Conservation (phyloP, 2,888 invertebrate species). For the Idaea biselata region DNA sequence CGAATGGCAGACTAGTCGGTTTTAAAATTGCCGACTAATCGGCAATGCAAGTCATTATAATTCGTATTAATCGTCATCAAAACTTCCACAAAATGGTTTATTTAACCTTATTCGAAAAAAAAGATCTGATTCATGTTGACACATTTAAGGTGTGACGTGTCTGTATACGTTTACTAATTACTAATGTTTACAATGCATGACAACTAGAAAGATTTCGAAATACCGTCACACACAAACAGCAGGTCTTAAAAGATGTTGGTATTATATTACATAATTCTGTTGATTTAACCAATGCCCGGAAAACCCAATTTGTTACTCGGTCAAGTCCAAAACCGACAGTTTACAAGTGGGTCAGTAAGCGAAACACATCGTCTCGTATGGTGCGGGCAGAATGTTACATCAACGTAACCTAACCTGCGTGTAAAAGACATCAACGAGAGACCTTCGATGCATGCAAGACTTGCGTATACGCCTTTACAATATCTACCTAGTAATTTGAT, state of each 20-base stretch:
- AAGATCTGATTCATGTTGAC: no score
- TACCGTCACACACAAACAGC: background rate
- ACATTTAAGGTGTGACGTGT: no score
- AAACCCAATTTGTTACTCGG: background rate
- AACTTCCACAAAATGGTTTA: no score
- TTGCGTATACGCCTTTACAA: slow-evolving; percentile 12
- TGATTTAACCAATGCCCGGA: background rate
- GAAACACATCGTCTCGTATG: slow-evolving; percentile 5
- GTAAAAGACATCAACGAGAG: slow-evolving; percentile 26
- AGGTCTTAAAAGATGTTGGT: background rate
- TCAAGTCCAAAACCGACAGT: background rate
- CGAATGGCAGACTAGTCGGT: no score
- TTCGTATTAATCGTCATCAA: no score
- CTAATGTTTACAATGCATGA: no score
- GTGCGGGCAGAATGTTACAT: slow-evolving; percentile 8
- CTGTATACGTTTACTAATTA: no score
- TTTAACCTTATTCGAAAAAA: no score
- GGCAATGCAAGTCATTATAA: no score
- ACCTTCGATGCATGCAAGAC: slow-evolving; percentile 24
- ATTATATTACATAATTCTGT: background rate
- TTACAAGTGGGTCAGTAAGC: background rate
- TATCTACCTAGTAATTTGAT: slow-evolving; percentile 11
- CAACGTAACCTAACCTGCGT: slow-evolving; percentile 19
- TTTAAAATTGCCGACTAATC: no score
- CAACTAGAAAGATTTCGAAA: background rate